Evolutionary conservation across 2,888 invertebrate species (phyloP).

Genomic region (Eugnorisma glareosa): DNA sequence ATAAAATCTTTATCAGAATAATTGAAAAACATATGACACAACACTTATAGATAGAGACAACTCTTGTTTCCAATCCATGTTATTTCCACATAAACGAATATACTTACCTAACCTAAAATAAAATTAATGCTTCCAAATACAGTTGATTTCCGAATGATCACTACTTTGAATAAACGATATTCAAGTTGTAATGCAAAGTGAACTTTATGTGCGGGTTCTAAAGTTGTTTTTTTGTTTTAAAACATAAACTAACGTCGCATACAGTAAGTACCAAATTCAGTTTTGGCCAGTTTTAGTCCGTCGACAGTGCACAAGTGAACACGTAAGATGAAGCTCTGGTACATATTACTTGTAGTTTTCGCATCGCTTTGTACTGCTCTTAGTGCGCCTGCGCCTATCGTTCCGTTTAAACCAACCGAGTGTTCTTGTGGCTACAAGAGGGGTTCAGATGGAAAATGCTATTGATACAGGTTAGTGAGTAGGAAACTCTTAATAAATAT

Average conservation of each 20-base stretch:
- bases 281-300: background rate
- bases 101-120: background rate
- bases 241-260: background rate
- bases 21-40: background rate
- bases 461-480: constrained; percentile 15
- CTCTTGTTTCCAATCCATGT: background rate
- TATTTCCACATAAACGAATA: background rate
- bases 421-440: constrained; percentile 8
- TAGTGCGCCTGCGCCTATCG: constrained; percentile 8
- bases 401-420: constrained; percentile 28
- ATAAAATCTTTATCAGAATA: background rate
- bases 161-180: background rate
- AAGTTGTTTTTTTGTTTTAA: background rate
- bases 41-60: background rate
- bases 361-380: constrained; percentile 3
- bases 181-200: background rate
- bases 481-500: background rate
- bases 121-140: background rate
- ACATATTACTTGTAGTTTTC: background rate
- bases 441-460: constrained; percentile 17
- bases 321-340: constrained; percentile 19
- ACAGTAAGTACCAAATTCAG: background rate
- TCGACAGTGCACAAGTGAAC: background rate
- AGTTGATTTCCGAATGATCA: background rate
- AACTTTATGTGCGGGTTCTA: background rate